Percentiles rank a stretch among this genome's conserved stretches.
Evolutionary conservation across 2,113 vertebrate genomes (phyloP).

Genomic region (Symphodus melops): DNA sequence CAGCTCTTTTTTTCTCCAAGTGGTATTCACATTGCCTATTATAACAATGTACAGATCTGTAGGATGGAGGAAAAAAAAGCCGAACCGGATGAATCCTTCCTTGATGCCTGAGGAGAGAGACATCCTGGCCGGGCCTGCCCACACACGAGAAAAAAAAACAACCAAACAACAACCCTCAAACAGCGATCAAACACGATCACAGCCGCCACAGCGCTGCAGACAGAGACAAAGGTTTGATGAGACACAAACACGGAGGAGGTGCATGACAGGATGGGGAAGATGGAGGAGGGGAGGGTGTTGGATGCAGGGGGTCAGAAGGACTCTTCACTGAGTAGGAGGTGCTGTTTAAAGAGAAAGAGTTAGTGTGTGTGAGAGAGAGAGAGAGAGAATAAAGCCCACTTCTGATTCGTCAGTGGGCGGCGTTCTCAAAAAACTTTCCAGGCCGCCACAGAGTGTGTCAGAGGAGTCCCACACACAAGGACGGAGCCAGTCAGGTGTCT

Average conservation of each 20-base stretch:
- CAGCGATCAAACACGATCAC: slow-evolving; percentile 60
- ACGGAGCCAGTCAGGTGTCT: slow-evolving; percentile 55
- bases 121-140: slow-evolving; percentile 57
- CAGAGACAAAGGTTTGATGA: slow-evolving; percentile 72
- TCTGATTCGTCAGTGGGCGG: slow-evolving; percentile 68
- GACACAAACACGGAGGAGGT: slow-evolving; percentile 71
- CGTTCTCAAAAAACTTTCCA: slow-evolving; percentile 71
- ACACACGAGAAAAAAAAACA: slow-evolving; percentile 30
- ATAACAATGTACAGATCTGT: slow-evolving; percentile 4
- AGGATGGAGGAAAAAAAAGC: slow-evolving; percentile 1
- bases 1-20: too few relatives aligned
- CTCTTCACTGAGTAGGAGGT: slow-evolving; percentile 73
- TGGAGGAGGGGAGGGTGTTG: not conserved
- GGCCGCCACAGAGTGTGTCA: slow-evolving; percentile 61
- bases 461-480: slow-evolving; percentile 50
- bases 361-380: slow-evolving; percentile 33
- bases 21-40: not conserved
- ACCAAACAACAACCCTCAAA: slow-evolving; percentile 10
- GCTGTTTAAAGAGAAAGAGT: slow-evolving; percentile 50
- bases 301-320: slow-evolving; percentile 54
- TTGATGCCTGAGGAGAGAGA: slow-evolving; percentile 51
- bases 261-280: slow-evolving; percentile 49
- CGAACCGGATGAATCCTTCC: slow-evolving; percentile 46
- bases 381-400: slow-evolving; percentile 58
- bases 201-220: slow-evolving; percentile 58